Conservation (phyloP, 2,797 vertebrate genomes). For the Halcyon badia region DNA sequence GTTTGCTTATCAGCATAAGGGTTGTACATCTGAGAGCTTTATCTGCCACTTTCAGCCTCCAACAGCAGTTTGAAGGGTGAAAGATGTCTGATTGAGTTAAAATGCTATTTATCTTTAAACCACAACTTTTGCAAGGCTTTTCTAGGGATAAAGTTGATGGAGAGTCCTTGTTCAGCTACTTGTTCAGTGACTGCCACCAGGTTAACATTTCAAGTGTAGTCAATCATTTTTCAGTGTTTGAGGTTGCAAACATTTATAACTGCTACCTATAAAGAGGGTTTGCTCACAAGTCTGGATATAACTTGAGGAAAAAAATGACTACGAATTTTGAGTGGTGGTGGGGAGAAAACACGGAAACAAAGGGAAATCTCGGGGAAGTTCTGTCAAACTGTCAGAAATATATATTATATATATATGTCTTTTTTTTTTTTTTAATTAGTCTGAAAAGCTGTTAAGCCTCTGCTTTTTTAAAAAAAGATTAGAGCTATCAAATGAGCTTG, state of each 20-base stretch:
- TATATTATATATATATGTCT: too few relatives aligned
- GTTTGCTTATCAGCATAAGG: background rate
- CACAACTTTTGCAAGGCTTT: background rate
- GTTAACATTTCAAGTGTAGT: background rate
- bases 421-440: background rate
- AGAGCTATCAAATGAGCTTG: background rate
- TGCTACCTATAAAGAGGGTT: background rate
- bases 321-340: background rate
- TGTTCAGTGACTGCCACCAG: background rate
- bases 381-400: background rate
- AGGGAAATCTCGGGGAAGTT: background rate
- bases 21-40: background rate
- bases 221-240: background rate
- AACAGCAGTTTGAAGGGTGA: background rate
- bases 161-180: background rate
- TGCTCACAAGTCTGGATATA: background rate
- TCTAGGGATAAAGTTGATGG: background rate
- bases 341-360: background rate
- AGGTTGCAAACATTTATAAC: background rate
- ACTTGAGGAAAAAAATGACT: background rate
- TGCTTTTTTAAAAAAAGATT: background rate
- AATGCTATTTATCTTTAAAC: slow-evolving; percentile 17
- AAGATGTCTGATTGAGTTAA: slow-evolving; percentile 22
- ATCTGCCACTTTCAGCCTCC: background rate
- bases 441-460: slow-evolving; percentile 35